phyloP scores from a whole-genome alignment of 2,113 vertebrate genomes.

The Silurus asotus region DNA sequence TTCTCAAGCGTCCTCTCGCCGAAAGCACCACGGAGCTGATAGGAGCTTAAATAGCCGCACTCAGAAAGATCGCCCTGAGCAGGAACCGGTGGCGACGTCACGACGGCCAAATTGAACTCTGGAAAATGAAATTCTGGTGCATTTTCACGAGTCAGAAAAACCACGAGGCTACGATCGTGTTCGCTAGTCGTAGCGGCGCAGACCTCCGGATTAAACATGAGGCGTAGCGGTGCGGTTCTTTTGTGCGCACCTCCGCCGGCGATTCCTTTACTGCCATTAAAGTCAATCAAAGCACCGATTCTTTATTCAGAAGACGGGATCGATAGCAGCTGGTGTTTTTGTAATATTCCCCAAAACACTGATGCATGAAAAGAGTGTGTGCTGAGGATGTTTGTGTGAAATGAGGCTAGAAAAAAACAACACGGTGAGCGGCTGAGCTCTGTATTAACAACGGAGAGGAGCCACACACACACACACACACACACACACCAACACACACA shows the following conservation, averaged over 20 bases:
- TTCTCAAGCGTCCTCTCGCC: not conserved
- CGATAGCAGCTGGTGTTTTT: slow-evolving; percentile 45
- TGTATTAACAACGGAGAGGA: slow-evolving; percentile 52
- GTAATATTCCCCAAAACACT: slow-evolving; percentile 47
- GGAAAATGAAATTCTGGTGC: slow-evolving; percentile 72
- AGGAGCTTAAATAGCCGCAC: slow-evolving; percentile 39
- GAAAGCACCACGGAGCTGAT: slow-evolving; percentile 21
- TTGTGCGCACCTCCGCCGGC: slow-evolving; percentile 55
- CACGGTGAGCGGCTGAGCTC: slow-evolving; percentile 42
- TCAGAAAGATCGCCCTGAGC: slow-evolving; percentile 69
- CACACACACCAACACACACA: slow-evolving; percentile 48
- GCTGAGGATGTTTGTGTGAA: slow-evolving; percentile 49
- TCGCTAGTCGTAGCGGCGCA: slow-evolving; percentile 73
- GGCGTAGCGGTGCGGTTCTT: too few relatives aligned
- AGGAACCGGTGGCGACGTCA: slow-evolving; percentile 64
- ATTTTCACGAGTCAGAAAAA: slow-evolving; percentile 63
- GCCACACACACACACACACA: slow-evolving; percentile 34
- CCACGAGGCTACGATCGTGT: slow-evolving; percentile 70
- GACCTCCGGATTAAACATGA: slow-evolving; percentile 68
- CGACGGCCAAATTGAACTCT: slow-evolving; percentile 61
- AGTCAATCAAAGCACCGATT: slow-evolving; percentile 65
- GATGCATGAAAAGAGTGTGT: slow-evolving; percentile 55
- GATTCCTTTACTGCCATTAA: slow-evolving; percentile 65
- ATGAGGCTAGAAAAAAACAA: slow-evolving; percentile 62
- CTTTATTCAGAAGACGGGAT: slow-evolving; percentile 44